These are phyloP conservation scores for Arion vulgaris DNA, from an alignment of 1,140 invertebrate species.

Conservation along the genomic window DNA sequence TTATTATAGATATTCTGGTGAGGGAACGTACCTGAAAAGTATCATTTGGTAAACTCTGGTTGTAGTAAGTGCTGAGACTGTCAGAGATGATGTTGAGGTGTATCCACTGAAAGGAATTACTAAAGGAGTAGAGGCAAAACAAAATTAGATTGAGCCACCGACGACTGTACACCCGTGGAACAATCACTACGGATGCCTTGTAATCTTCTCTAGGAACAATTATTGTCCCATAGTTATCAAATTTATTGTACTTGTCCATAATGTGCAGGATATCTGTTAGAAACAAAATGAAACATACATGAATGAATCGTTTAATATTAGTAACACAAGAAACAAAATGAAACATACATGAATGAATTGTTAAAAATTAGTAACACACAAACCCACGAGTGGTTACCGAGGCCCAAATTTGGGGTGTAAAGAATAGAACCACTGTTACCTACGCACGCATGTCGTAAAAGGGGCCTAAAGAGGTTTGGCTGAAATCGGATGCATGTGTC, in stretches of 20 bases:
- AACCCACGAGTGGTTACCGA: too few relatives aligned
- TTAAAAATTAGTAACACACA: too few relatives aligned
- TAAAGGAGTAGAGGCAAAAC: constrained; percentile 91
- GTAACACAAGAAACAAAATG: too few relatives aligned
- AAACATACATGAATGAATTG: too few relatives aligned
- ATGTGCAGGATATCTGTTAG: neutral
- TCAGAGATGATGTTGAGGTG: constrained; percentile 74
- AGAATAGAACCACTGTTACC: too few relatives aligned
- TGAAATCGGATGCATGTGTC: too few relatives aligned
- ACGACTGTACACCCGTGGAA: constrained; percentile 51
- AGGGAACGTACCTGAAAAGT: constrained; percentile 39
- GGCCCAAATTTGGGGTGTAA: too few relatives aligned
- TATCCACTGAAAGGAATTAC: constrained; percentile 83
- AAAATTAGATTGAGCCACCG: constrained; percentile 90
- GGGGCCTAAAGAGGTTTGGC: too few relatives aligned
- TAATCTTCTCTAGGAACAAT: neutral
- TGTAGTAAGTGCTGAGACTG: constrained; percentile 70
- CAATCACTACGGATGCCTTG: neutral
- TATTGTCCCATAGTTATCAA: neutral
- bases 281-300: too few relatives aligned
- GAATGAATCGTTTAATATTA: too few relatives aligned
- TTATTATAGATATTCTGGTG: too few relatives aligned
- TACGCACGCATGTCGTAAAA: too few relatives aligned
- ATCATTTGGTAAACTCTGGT: constrained; percentile 68
- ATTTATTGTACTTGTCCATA: neutral